Percentiles rank a stretch among this genome's conserved stretches.
phyloP scores from a whole-genome alignment of 2,113 vertebrate genomes.

The Cephalopholis sonnerati region DNA sequence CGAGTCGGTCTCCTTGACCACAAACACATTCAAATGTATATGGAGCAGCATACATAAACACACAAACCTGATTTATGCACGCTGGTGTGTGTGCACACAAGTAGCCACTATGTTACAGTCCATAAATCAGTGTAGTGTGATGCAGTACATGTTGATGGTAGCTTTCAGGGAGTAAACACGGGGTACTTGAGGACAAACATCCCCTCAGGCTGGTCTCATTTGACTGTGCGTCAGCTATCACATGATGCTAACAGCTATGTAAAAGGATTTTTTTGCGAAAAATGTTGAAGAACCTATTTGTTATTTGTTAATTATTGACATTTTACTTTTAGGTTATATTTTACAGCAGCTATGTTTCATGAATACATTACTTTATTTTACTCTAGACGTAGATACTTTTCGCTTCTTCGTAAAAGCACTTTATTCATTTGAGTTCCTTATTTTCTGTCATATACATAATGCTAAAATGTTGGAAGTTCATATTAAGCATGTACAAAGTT shows the following conservation, averaged over 20 bases:
- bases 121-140: slow-evolving; percentile 54
- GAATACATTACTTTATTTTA: no score
- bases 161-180: slow-evolving; percentile 16
- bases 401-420: not conserved
- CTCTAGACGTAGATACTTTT: not conserved
- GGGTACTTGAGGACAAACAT: slow-evolving; percentile 16
- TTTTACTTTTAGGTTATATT: not conserved
- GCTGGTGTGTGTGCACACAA: slow-evolving; percentile 20
- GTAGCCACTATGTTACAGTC: slow-evolving; percentile 29
- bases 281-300: not conserved
- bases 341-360: not conserved
- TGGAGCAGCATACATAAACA: slow-evolving; percentile 4
- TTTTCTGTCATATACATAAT: no score
- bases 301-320: not conserved
- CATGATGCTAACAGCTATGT: not conserved
- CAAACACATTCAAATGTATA: slow-evolving; percentile 17
- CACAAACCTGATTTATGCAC: slow-evolving; percentile 44
- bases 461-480: no score
- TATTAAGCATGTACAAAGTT: no score
- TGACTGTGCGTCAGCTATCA: slow-evolving; percentile 11
- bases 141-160: slow-evolving; percentile 30
- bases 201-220: slow-evolving; percentile 21
- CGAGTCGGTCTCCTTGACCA: slow-evolving; percentile 25
- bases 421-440: slow-evolving; percentile 2
- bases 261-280: no score